Percentiles rank a stretch among this genome's conserved stretches.
Conservation (phyloP, 2,113 vertebrate species). For the Gulo gulo region DNA sequence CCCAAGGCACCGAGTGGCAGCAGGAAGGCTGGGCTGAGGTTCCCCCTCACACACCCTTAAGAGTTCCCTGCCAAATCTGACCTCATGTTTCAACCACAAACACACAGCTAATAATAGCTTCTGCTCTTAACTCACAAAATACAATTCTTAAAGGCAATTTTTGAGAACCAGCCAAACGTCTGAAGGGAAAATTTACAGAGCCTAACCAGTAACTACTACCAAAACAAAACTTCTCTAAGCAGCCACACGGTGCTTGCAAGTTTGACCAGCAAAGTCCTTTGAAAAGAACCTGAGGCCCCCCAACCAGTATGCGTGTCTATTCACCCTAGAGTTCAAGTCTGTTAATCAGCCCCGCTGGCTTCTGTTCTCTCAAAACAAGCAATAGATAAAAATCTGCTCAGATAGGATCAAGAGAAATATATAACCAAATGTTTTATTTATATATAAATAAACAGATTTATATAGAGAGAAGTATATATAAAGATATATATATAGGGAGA, state of each 20-base stretch:
- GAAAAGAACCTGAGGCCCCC: conserved; percentile 42
- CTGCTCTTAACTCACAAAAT: conserved; percentile 82
- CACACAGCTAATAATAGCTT: conserved; percentile 83
- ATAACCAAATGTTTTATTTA: not conserved
- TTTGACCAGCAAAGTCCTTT: not conserved
- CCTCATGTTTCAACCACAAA: conserved; percentile 82
- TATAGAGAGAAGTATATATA: not conserved
- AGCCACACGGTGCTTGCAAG: not conserved
- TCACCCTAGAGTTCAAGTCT: conserved; percentile 35
- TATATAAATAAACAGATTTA: not conserved
- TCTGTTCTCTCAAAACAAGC: conserved; percentile 1
- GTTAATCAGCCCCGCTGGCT: conserved; percentile 61
- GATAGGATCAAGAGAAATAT: conserved; percentile 43
- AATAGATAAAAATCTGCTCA: conserved; percentile 10
- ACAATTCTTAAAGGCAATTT: conserved; percentile 76
- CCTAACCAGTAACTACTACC: conserved; percentile 58
- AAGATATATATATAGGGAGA: not conserved
- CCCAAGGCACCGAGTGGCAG: not conserved
- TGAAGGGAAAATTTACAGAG: conserved; percentile 67
- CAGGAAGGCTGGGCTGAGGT: conserved; percentile 71
- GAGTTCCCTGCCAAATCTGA: conserved; percentile 80
- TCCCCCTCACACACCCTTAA: conserved; percentile 71
- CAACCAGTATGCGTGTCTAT: not conserved
- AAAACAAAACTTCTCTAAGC: conserved; percentile 59
- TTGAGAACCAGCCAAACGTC: conserved; percentile 73